These are phyloP conservation scores for Acanthiza pusilla DNA, from an alignment of 2,797 vertebrate genomes.

Conservation along the genomic window DNA sequence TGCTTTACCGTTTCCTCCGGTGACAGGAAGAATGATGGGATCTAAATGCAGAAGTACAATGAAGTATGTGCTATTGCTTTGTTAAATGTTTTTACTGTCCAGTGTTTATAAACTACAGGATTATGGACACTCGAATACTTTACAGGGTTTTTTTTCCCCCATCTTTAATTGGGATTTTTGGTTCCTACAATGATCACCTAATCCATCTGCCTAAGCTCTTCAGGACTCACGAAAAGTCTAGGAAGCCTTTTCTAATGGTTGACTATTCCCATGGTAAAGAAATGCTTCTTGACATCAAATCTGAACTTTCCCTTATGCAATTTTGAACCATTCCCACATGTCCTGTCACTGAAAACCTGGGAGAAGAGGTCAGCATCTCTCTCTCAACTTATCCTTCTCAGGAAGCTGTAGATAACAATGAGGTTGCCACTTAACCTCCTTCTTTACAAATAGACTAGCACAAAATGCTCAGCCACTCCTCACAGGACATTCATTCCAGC, in stretches of 20 bases:
- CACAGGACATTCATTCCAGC: not conserved
- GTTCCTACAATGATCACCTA: not conserved
- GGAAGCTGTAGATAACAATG: not conserved
- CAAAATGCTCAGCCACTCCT: not conserved
- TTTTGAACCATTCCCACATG: fast-evolving
- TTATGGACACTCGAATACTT: not conserved
- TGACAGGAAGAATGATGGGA: not conserved
- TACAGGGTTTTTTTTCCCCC: not conserved
- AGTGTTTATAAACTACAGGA: not conserved
- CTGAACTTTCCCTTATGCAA: not conserved
- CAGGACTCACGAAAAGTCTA: not conserved
- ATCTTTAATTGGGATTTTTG: not conserved
- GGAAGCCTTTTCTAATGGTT: not conserved
- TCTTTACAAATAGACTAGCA: not conserved
- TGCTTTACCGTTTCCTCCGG: not conserved
- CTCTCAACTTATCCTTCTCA: not conserved
- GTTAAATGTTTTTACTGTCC: not conserved
- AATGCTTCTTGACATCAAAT: not conserved
- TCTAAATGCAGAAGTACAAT: not conserved
- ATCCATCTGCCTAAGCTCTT: not conserved
- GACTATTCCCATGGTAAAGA: not conserved
- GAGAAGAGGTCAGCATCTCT: not conserved
- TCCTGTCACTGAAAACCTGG: not conserved
- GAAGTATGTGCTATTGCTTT: not conserved
- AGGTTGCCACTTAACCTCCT: fast-evolving